Evolutionary conservation across 2,797 vertebrate genomes (phyloP), one percentile per base, ranked within the genome.

Genomic region (Cyprinodon diabolis): DNA sequence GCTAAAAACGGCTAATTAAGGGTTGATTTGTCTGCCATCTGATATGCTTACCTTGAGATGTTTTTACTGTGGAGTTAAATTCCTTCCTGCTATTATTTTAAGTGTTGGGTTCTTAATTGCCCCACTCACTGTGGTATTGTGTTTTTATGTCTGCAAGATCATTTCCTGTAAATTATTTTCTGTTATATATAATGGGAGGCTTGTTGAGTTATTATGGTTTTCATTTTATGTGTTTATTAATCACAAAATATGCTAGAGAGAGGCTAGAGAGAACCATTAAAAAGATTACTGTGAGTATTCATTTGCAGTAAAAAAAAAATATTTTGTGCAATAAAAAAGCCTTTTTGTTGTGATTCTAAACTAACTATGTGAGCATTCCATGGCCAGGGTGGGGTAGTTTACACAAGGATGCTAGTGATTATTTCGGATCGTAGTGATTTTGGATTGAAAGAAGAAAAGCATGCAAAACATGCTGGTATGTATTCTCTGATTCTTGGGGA

Each of bases 311-410:
- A 62, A 68, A 68, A 79, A 67, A 76, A 40, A 30, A 84, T 85
- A 89, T 86, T 76, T 84, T 81, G 48, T 68, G 68, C 72, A 51
- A 40, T 54, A 30, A 37, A 52, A 84, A 63, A 83, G 74, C 14
- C 3, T 62, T 80, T 83, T 80, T 88, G 75, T 87, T 90, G 84
- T 88, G 84, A 82, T 70, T 82, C 58, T 23, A 56, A 58, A 66
- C 75, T 89, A 85, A 91, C 92, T 87, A 87, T 68, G 66, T 79
- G 65, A 88, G 70, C 65, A 83, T 89, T 86, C 73, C 87, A 84
- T 67, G 74, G 75, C 74, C 43, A 81, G 89, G 84, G 84, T 23
- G 47, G 74, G 57, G 79, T 75, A 86, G 80, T 88, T 93, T 87
- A 52, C 73, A 80, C 81, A 79, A 83, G 86, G 68, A 90, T 75